phyloP scores from a whole-genome alignment of 2,888 invertebrate species.

The Lepetodrilus schrolli region DNA sequence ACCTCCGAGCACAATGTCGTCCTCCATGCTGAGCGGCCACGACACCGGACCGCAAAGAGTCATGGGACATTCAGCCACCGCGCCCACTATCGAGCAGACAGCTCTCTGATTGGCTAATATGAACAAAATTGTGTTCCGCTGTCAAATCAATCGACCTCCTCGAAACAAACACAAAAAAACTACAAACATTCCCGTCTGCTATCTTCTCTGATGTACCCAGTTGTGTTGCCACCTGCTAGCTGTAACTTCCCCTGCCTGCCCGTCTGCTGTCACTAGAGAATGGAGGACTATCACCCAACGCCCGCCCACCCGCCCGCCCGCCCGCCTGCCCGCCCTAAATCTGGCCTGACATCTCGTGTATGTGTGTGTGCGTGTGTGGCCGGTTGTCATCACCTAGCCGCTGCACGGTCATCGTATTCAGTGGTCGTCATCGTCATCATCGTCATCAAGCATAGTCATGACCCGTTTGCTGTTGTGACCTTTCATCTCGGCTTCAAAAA shows the following conservation, averaged over 20 bases:
- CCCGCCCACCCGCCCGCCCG: no score
- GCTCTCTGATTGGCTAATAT: slow-evolving; percentile 28
- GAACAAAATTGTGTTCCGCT: neutral
- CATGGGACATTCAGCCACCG: neutral
- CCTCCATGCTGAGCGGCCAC: slow-evolving; percentile 8
- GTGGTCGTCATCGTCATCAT: slow-evolving; percentile 21
- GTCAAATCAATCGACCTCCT: neutral
- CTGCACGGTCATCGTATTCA: slow-evolving; percentile 3
- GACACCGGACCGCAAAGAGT: neutral
- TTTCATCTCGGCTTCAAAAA: slow-evolving; percentile 8
- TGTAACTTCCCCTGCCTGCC: neutral
- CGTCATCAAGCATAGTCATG: slow-evolving; percentile 22
- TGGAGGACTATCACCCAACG: slow-evolving; percentile 15
- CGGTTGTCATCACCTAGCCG: neutral
- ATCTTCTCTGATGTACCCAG: neutral
- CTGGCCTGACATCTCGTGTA: no score
- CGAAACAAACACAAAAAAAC: neutral
- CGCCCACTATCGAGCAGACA: slow-evolving; percentile 11
- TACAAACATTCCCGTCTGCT: neutral
- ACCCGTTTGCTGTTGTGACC: slow-evolving; percentile 7
- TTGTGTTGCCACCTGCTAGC: neutral
- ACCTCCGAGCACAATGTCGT: slow-evolving; percentile 31
- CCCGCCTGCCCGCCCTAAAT: no score
- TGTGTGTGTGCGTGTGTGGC: slow-evolving; percentile 4
- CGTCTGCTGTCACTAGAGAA: neutral